A percentile compares a stretch with the other conserved stretches of the same genome.
These are phyloP conservation scores for Styela clava DNA, from an alignment of 23 tunicate genomes.

Conservation along the genomic window DNA sequence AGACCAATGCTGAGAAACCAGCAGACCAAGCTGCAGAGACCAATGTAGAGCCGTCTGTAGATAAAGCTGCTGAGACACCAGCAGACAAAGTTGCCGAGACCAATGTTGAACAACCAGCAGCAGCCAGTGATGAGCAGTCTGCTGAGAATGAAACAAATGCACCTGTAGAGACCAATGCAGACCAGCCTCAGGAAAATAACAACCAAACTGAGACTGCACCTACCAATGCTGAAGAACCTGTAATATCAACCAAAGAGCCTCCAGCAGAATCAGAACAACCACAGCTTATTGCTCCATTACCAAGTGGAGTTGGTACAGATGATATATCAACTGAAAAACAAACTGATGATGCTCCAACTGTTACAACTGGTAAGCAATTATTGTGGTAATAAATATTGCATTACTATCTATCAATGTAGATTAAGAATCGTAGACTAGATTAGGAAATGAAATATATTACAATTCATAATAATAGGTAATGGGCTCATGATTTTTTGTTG, in stretches of 20 bases:
- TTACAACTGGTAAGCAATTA: background rate
- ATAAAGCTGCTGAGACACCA: background rate
- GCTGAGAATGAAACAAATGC: background rate
- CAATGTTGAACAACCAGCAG: background rate
- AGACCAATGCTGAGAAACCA: background rate
- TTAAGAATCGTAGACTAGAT: too few relatives aligned
- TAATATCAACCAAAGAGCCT: background rate
- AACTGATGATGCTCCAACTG: conserved; percentile 45
- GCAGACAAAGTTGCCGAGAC: background rate
- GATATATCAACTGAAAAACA: conserved; percentile 17
- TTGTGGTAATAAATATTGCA: too few relatives aligned
- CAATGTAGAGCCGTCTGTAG: background rate
- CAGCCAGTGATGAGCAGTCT: background rate
- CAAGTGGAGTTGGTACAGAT: background rate
- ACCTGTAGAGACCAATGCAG: conserved; percentile 1
- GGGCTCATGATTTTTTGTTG: too few relatives aligned
- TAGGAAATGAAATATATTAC: too few relatives aligned
- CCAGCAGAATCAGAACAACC: conserved; percentile 19
- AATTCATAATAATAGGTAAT: too few relatives aligned
- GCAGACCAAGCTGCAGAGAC: background rate
- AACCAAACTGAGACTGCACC: conserved; percentile 22
- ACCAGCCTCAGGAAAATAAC: background rate
- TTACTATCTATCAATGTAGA: too few relatives aligned
- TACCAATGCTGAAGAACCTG: conserved; percentile 9
- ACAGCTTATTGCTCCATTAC: background rate